Base-by-base conservation (phyloP, 2,888 invertebrate genomes). In the Erannis defoliaria region DNA sequence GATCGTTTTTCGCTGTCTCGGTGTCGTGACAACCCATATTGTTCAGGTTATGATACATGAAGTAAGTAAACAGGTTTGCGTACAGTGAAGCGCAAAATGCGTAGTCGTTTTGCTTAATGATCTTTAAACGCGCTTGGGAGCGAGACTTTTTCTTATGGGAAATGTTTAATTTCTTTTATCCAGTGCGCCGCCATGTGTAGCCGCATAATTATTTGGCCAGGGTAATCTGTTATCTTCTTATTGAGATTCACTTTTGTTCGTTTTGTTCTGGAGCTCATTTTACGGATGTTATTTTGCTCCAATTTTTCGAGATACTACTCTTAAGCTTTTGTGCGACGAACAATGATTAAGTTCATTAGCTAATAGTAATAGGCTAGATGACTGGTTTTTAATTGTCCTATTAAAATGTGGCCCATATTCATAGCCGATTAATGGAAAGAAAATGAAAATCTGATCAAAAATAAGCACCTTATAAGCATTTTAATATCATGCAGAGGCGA, bases 11-110 rank as follows among this genome's bases (percentile, higher is more conserved):
- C 82, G 77, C 76, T 75, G 81, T 81, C 77, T 74, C 76, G 76
- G 79, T 85, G 86, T 89, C 90, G 89, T 90, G 90, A 90, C 90
- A 88, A 82, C 85, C 89, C 90, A 90, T 90, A 91, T 90, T 90
- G 91, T 91, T 88, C 90, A 79, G 79, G 58, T 79, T 75, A 87
- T 89, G 88, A 88, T 89, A 89, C 89, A 86, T 86, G 88, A 78
- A 83, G 85, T 86, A 82, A 82, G 88, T 83, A 82, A 88, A 89
- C 90, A 83, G 89, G 90, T 90, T 88, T 81, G 75, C 56, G 85
- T 86, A 86, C 85, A 75, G 78, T 83, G 78, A 80, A 78, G 81
- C 77, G 78, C 82, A 82, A 75, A 86, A 83, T 73, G 80, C 81
- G 76, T 82, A 81, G 79, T 80, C 76, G 77, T 87, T 85, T 84